Percentiles rank a stretch among this genome's conserved stretches.
These are phyloP conservation scores for Rhea pennata DNA, from an alignment of 2,113 vertebrate species.

Conservation along the genomic window DNA sequence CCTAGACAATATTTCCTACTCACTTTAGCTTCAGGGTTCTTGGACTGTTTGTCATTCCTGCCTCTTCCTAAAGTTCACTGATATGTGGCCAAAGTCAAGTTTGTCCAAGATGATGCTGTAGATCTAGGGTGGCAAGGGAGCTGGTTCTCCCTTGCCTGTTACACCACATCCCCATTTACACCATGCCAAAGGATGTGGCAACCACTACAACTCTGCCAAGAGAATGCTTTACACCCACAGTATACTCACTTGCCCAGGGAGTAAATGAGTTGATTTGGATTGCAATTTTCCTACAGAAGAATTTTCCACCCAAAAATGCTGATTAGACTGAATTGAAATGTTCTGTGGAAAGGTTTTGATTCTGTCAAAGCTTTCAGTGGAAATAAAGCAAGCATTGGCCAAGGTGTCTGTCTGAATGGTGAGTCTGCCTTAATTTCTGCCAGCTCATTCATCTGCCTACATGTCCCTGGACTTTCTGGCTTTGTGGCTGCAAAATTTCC, in stretches of 20 bases:
- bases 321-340: neutral
- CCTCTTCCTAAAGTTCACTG: neutral
- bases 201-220: neutral
- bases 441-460: neutral
- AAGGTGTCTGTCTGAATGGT: neutral
- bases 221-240: neutral
- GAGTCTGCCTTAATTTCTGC: neutral
- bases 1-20: neutral
- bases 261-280: neutral
- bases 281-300: constrained; percentile 24
- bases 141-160: neutral
- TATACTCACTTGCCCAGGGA: neutral
- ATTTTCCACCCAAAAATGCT: constrained; percentile 32
- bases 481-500: neutral
- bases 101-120: neutral
- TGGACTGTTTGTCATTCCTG: neutral
- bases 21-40: neutral
- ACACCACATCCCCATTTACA: neutral
- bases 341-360: neutral
- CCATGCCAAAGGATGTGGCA: constrained; percentile 26
- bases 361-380: neutral
- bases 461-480: neutral
- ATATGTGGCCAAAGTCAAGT: fast-evolving
- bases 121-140: neutral
- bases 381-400: neutral